Evolutionary conservation across 2,797 vertebrate species (phyloP).

Genomic region (Atherinosoma microstoma): DNA sequence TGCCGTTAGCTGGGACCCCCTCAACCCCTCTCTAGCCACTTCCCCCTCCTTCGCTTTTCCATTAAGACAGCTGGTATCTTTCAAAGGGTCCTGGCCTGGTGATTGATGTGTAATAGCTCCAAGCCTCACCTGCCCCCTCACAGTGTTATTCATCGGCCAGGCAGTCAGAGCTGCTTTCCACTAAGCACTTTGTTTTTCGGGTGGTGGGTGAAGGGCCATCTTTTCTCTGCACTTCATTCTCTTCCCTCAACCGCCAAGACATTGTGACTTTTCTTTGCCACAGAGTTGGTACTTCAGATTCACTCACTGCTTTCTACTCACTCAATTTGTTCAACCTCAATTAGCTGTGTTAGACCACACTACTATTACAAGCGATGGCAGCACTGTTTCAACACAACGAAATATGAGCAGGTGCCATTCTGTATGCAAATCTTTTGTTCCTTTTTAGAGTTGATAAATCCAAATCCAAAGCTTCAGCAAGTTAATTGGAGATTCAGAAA

Average conservation of each 20-base stretch:
- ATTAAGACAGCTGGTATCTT: slow-evolving; percentile 87
- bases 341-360: slow-evolving; percentile 33
- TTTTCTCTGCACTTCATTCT: slow-evolving; percentile 31
- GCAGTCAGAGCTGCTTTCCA: slow-evolving; percentile 61
- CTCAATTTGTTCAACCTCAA: slow-evolving; percentile 44
- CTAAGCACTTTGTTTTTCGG: slow-evolving; percentile 74
- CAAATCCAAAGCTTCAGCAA: slow-evolving; percentile 22
- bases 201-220: slow-evolving; percentile 63
- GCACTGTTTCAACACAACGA: background rate
- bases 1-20: slow-evolving; percentile 73
- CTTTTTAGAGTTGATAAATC: slow-evolving; percentile 9
- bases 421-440: background rate
- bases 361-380: background rate
- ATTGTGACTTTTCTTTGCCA: slow-evolving; percentile 60
- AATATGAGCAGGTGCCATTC: background rate
- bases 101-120: slow-evolving; percentile 87
- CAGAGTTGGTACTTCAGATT: slow-evolving; percentile 41
- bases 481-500: slow-evolving; percentile 46
- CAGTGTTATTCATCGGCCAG: slow-evolving; percentile 74
- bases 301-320: slow-evolving; percentile 39
- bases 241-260: slow-evolving; percentile 46
- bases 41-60: slow-evolving; percentile 75
- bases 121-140: slow-evolving; percentile 82
- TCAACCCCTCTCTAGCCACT: slow-evolving; percentile 59
- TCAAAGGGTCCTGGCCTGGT: slow-evolving; percentile 82